Percentiles rank a stretch among this genome's conserved stretches.
These are phyloP conservation scores for Parotocinclus haroldoi DNA, from an alignment of 2,797 vertebrate genomes.

Conservation along the genomic window DNA sequence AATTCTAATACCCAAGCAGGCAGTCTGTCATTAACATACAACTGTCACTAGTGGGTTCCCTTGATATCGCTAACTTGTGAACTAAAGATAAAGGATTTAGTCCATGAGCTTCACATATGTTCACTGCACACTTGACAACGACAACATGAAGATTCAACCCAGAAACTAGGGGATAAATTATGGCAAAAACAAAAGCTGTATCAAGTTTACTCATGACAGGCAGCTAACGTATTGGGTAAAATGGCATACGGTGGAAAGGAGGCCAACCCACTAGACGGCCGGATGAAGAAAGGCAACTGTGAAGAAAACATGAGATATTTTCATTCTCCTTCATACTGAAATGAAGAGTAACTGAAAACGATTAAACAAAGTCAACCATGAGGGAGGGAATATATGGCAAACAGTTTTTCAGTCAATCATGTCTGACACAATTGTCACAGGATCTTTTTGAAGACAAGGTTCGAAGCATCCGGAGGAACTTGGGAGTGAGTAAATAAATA, in stretches of 20 bases:
- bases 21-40: too few relatives aligned
- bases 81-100: neutral
- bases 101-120: neutral
- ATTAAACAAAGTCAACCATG: conserved; percentile 55
- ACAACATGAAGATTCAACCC: conserved; percentile 18
- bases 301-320: conserved; percentile 47
- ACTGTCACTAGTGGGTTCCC: too few relatives aligned
- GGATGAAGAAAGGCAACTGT: conserved; percentile 39
- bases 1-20: too few relatives aligned
- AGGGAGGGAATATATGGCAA: conserved; percentile 39
- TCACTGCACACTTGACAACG: too few relatives aligned
- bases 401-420: conserved; percentile 55
- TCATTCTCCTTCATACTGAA: conserved; percentile 42
- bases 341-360: conserved; percentile 48
- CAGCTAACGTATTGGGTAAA: conserved; percentile 39
- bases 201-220: conserved; percentile 46
- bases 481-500: conserved; percentile 61
- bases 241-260: conserved; percentile 49
- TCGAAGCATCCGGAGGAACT: conserved; percentile 46
- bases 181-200: conserved; percentile 32
- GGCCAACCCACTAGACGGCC: conserved; percentile 51
- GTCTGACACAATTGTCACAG: conserved; percentile 57
- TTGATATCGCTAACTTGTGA: too few relatives aligned
- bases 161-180: conserved; percentile 47
- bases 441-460: conserved; percentile 55